These are phyloP conservation scores for Habrosyne pyritoides DNA, from an alignment of 2,888 invertebrate species.

Conservation along the genomic window DNA sequence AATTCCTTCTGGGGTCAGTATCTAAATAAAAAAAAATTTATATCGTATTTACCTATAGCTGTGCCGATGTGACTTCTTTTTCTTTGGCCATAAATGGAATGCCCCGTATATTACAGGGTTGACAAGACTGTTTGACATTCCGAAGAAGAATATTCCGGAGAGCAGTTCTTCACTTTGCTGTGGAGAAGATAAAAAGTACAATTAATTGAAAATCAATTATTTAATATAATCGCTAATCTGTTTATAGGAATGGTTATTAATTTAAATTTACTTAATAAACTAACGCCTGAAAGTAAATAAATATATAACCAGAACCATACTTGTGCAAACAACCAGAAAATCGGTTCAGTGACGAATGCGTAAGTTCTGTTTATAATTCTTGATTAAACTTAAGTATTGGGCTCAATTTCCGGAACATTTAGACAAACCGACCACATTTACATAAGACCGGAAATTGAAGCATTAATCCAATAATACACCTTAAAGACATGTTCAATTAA, in stretches of 20 bases:
- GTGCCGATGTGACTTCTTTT: conserved; percentile 60
- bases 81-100: conserved; percentile 91
- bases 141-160: conserved; percentile 91
- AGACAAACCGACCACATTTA: not conserved
- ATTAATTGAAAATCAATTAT: not conserved
- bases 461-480: not conserved
- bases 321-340: not conserved
- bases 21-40: no score
- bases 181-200: conserved; percentile 8
- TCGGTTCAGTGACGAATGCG: not conserved
- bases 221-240: no score
- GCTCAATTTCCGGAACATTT: not conserved
- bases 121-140: conserved; percentile 93
- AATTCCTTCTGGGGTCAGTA: no score
- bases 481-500: not conserved
- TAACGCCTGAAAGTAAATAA: not conserved
- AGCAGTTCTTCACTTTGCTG: conserved; percentile 88
- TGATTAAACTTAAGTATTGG: not conserved
- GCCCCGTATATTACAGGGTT: conserved; percentile 95
- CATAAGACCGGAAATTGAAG: not conserved
- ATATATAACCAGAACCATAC: conserved; percentile 3
- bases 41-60: conserved; percentile 67
- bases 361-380: not conserved
- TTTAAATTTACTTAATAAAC: no score
- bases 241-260: no score